Percentiles rank a stretch among this genome's conserved stretches.
Conservation (phyloP, 1,140 invertebrate genomes). For the Linepithema humile region DNA sequence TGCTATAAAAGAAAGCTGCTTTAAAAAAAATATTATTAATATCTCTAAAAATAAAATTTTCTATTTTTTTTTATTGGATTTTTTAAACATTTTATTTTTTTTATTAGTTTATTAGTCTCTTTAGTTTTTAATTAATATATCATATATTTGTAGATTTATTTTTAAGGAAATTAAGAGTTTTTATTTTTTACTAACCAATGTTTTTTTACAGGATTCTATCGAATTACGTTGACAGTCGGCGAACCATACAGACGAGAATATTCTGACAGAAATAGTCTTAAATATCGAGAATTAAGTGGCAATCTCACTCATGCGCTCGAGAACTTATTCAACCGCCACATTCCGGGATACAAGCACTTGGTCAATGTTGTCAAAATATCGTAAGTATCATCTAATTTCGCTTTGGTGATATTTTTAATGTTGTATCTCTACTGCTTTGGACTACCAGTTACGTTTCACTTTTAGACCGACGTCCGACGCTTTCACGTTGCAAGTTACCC, state of each 20-base stretch:
- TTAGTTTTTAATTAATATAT: not conserved
- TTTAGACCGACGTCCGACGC: constrained; percentile 75
- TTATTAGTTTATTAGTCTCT: not conserved
- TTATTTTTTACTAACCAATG: constrained; percentile 1
- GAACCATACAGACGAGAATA: constrained; percentile 79
- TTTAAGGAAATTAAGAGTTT: not conserved
- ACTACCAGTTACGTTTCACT: not conserved
- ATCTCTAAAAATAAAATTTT: not conserved
- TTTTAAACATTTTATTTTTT: not conserved
- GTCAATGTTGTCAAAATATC: constrained; percentile 79
- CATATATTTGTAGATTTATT: not conserved
- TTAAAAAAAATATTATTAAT: not conserved
- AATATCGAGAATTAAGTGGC: constrained; percentile 75
- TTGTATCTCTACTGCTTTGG: not conserved
- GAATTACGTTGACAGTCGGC: constrained; percentile 76
- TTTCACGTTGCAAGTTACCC: constrained; percentile 77
- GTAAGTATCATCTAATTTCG: constrained; percentile 70
- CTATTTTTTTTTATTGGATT: not conserved
- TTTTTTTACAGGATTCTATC: constrained; percentile 76
- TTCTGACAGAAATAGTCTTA: constrained; percentile 73
- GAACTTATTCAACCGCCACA: constrained; percentile 70
- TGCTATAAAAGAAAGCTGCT: too few relatives aligned
- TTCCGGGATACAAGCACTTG: constrained; percentile 74
- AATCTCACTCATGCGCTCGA: constrained; percentile 76
- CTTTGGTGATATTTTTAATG: not conserved